These are phyloP conservation scores for Bombus confusus DNA, from an alignment of 1,140 invertebrate genomes.

Conservation along the genomic window DNA sequence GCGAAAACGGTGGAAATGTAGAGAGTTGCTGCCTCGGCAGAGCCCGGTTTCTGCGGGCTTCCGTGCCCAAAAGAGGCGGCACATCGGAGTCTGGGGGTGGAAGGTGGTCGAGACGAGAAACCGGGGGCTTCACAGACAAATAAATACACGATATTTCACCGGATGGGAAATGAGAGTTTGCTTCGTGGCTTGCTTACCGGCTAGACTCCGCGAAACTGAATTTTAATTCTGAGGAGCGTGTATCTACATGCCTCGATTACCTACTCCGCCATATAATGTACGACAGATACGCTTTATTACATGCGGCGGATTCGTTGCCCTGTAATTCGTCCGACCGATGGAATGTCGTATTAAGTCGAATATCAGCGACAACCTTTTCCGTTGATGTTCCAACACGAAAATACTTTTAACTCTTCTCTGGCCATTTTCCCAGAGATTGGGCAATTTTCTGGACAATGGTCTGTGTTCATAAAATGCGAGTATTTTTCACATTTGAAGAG, in stretches of 20 bases:
- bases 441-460: neutral
- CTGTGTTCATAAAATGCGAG: too few relatives aligned
- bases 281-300: conserved; percentile 44
- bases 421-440: neutral
- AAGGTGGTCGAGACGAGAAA: conserved; percentile 68
- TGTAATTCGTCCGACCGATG: conserved; percentile 10
- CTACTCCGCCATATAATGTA: conserved; percentile 40
- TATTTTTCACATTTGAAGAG: neutral
- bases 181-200: conserved; percentile 67
- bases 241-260: conserved; percentile 54
- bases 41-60: conserved; percentile 73
- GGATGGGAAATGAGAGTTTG: conserved; percentile 77
- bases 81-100: conserved; percentile 56
- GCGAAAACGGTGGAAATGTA: conserved; percentile 80
- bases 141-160: conserved; percentile 78
- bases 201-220: conserved; percentile 72
- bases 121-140: conserved; percentile 76
- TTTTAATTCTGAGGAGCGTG: conserved; percentile 72
- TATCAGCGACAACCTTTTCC: neutral
- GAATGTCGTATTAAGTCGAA: conserved; percentile 10
- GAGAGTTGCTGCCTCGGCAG: conserved; percentile 72
- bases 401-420: neutral
- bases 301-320: conserved; percentile 2
- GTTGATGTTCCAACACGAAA: neutral
- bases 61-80: conserved; percentile 72